Base-by-base conservation (phyloP, 2,888 invertebrate genomes). In the Tachina lurida region DNA sequence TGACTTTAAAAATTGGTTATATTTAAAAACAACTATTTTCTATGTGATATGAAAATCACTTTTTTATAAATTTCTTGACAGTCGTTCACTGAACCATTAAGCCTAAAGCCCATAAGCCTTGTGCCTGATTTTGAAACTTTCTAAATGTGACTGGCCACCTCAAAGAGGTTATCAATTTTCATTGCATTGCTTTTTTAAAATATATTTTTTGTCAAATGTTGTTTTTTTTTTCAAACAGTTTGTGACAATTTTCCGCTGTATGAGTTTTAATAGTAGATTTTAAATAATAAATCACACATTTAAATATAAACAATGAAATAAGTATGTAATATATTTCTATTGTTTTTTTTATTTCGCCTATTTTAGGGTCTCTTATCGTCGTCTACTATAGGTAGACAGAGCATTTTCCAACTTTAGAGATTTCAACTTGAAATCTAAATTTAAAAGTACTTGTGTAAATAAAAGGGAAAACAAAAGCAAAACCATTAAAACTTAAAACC, bases 201-300 rank as follows among this genome's bases (percentile, higher is more conserved):
- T 5, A n/a, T 60, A 17, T 60, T 13, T 60, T 54, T 58, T 67
- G 4, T 31, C 31, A 31, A 31, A 4, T 22, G n/a, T 22, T 52
- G 73, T 56, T n/a, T 78, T n/a, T 65, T 58, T 62, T 75, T 60
- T 75, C 47, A 67, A 78, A 82, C 65, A 78, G 74, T 86, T 82
- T 76, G 85, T 60, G 85, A 86, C 85, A 86, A 86, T 86, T 86
- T 86, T 86, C 85, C 83, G 83, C 60, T 83, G 47, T 73, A 47
- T 86, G 79, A 63, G 76, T 79, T 81, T 76, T 31, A 70, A 83
- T 62, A 81, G 67, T 43, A 80, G 76, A 77, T 73, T 81, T 67
- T 10, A 75, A 47, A 73, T 56, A 77, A 47, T 58, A 45, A 60
- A 10, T 60, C 17, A 60, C 31, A 56, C 22, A 54, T 4, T 12